Evolutionary conservation across 1,140 invertebrate species (phyloP), one percentile per base, ranked within the genome.

Genomic region (Pinna nobilis): DNA sequence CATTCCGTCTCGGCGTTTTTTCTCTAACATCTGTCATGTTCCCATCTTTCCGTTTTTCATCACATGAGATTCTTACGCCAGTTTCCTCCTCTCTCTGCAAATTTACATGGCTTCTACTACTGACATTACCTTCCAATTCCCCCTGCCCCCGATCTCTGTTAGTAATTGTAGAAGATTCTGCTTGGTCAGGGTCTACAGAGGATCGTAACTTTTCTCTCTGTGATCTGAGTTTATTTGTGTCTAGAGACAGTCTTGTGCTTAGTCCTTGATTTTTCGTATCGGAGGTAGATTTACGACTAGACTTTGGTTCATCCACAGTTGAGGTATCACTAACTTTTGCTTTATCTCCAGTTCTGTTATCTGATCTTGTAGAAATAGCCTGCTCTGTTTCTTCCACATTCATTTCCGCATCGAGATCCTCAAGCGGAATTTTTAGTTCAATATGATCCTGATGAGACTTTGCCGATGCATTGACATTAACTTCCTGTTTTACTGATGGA

Each of bases 41-140:
- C n/a, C n/a, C 25, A 33, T 20, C n/a, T 59, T 59, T 59, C 30
- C 33, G 55, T 18, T 30, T 15, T 9, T n/a, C 30, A 1, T 20
- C 55, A 59, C 55, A 6, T 35, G 30, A 6, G 1, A 59, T n/a
- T 35, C 55, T 33, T 5, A 59, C 30, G 30, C 37, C 37, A 35
- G 37, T 30, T 59, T 59, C 55, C n/a, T 59, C 55, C 18, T 59
- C 30, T 18, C n/a, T n/a, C n/a, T n/a, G n/a, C n/a, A n/a, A n/a
- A n/a, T n/a, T n/a, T n/a, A n/a, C n/a, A n/a, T n/a, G n/a, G n/a
- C n/a, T n/a, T n/a, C n/a, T n/a, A n/a, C n/a, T n/a, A n/a, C n/a
- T n/a, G n/a, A n/a, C n/a, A n/a, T n/a, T n/a, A n/a, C n/a, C n/a
- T n/a, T n/a, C n/a, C n/a, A n/a, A n/a, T n/a, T n/a, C n/a, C 53